Base-by-base conservation (phyloP, 2,888 invertebrate species). In the Leucoma salicis region DNA sequence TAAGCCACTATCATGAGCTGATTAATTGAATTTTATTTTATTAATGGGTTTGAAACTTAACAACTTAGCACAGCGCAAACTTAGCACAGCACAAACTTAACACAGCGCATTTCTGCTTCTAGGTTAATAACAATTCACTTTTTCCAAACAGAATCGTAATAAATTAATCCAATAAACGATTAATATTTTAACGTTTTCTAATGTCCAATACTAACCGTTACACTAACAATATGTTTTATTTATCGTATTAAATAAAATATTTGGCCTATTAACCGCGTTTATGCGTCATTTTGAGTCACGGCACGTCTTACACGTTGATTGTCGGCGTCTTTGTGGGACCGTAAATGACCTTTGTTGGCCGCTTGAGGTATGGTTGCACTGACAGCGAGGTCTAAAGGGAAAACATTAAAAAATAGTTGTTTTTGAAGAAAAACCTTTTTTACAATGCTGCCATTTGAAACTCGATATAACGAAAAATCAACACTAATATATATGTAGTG, bases 301-400 rank as follows among this genome's bases (percentile, higher is more conserved):
- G 70, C 75, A 76, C 74, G 72, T 70, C 61, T 64, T 62, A 66
- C 70, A 66, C 62, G 63, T 57, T 60, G 61, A 66, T 61, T 49
- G 52, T 70, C 78, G 80, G 80, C 60, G 59, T 61, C 75, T 81
- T 78, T 81, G 78, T 70, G 70, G 57, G 47, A 49, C 68, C 59
- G 64, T 58, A 61, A 63, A 60, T 60, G 58, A 54, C 53, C 47
- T 51, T 46, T 52, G 48, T 52, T 58, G 41, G 42, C 48, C 35
- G 35, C 3, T n/a, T 32, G 27, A 8, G 45, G 43, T 49, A 3
- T 8, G 51, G 59, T 42, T 11, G 14, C 6, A 56, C 39, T 63
- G 28, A 4, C 0, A 56, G 68, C 71, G 67, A 38, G 12, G 12
- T 3, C 0, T 35, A 11, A 10, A 29, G 6, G 1, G 4, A 13